These are phyloP conservation scores for Lutraria lutraria DNA, from an alignment of 2,888 invertebrate genomes.

Conservation along the genomic window DNA sequence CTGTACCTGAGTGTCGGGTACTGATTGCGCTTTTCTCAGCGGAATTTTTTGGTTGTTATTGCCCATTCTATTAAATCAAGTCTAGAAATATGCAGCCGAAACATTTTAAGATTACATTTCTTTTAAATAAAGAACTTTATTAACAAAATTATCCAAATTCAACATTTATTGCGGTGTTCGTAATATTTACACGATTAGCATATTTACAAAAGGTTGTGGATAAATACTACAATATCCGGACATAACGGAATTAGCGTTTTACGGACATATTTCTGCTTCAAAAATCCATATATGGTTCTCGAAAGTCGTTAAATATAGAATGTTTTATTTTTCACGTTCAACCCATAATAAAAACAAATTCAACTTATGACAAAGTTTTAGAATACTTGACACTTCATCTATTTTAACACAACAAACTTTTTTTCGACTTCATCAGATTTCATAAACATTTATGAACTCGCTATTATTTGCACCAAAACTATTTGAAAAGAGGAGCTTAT, in stretches of 20 bases:
- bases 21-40: constrained; percentile 80
- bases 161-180: constrained; percentile 25
- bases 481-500: too few relatives aligned
- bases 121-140: not conserved
- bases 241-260: not conserved
- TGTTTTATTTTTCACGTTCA: too few relatives aligned
- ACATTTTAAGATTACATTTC: constrained; percentile 18
- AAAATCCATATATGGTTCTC: not conserved
- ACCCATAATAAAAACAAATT: too few relatives aligned
- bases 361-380: too few relatives aligned
- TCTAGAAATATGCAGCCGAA: constrained; percentile 6
- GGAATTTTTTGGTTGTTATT: constrained; percentile 80
- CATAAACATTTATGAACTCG: too few relatives aligned
- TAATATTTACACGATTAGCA: constrained; percentile 15
- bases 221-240: not conserved
- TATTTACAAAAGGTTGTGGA: not conserved
- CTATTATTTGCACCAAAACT: too few relatives aligned
- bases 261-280: not conserved
- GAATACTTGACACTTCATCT: too few relatives aligned
- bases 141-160: constrained; percentile 16
- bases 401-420: too few relatives aligned
- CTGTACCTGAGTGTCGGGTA: constrained; percentile 82
- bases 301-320: too few relatives aligned
- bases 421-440: too few relatives aligned
- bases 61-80: constrained; percentile 72